Evolutionary conservation across 2,113 vertebrate species (phyloP), one percentile per base, ranked within the genome.

Genomic region (Corynorhinus townsendii): DNA sequence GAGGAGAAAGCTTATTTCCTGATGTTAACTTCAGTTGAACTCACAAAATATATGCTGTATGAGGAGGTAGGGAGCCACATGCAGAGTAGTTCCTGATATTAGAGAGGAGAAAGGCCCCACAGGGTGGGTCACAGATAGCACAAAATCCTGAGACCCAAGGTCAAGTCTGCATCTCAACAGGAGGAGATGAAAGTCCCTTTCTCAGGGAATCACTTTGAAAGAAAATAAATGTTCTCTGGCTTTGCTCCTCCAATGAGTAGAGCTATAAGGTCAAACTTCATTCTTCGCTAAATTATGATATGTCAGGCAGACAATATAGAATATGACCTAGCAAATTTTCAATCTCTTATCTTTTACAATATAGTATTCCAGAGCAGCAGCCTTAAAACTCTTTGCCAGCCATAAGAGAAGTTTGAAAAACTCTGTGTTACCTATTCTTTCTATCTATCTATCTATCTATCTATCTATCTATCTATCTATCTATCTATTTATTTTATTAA

Each of bases 11-110:
- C 28, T 10, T 40, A 5, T 40, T 80, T 64, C 12, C 75, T 11
- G 4, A 66, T 16, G 75, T 38, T 30, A 35, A 30, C 47, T 52
- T 49, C 12, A 2, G 24, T 43, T 4, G 15, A 12, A 16, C 16
- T 79, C 72, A 72, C 7, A 40, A 64, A 90, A 8, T 12, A 40
- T 4, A 72, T 35, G 38, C 8, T 9, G 9, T 17, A 17, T 33
- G 2, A 80, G 28, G 40, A 80, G 12, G 11, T 43, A 30, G 75
- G 26, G 33, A 16, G 56, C 69, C 52, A 49, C 1, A 43, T 1
- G 26, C 0, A 26, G 8, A 49, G 16, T 1, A 1, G 43, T 20
- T 73, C 15, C 62, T 10, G 26, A 26, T 5, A 2, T 10, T 9
- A 11, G 20, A 30, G 24, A 35, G 28, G n/a, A 35, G 20, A 56